These are phyloP conservation scores for Achatina immaculata DNA, from an alignment of 1,140 invertebrate species.

Conservation along the genomic window DNA sequence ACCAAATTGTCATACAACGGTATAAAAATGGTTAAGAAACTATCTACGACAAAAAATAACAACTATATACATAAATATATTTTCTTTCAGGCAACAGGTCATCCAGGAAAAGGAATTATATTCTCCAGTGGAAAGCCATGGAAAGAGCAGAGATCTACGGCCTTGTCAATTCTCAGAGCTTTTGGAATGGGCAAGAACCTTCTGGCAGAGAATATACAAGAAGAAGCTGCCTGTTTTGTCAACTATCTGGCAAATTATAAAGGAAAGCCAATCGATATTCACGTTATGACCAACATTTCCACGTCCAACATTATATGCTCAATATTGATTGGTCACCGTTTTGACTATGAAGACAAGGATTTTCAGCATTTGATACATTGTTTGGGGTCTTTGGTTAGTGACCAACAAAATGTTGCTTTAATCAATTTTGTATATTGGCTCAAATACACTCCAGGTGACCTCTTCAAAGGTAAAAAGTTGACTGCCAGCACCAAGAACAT, in stretches of 20 bases:
- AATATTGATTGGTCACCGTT: constrained; percentile 47
- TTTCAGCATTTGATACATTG: constrained; percentile 35
- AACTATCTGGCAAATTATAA: constrained; percentile 14
- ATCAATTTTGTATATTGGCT: constrained; percentile 42
- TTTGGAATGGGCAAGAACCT: constrained; percentile 81
- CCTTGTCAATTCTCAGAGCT: constrained; percentile 79
- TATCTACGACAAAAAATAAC: too few relatives aligned
- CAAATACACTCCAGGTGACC: constrained; percentile 45
- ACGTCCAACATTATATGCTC: constrained; percentile 50
- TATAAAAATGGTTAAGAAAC: too few relatives aligned
- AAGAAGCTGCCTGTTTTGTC: constrained; percentile 40
- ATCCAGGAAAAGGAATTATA: constrained; percentile 37
- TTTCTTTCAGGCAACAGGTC: not conserved
- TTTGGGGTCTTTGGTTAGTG: constrained; percentile 24
- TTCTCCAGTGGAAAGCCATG: constrained; percentile 82
- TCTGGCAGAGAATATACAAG: constrained; percentile 78
- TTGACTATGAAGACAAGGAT: constrained; percentile 70
- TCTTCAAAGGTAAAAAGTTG: constrained; percentile 37
- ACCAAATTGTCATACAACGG: too few relatives aligned
- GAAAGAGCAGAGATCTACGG: constrained; percentile 85
- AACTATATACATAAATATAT: too few relatives aligned
- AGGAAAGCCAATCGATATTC: constrained; percentile 37
- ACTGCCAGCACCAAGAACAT: constrained; percentile 32
- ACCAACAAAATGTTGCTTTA: not conserved
- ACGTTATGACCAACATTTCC: constrained; percentile 23